Evolutionary conservation across 2,113 vertebrate genomes (phyloP), one percentile per base, ranked within the genome.

Genomic region (Eleginops maclovinus): DNA sequence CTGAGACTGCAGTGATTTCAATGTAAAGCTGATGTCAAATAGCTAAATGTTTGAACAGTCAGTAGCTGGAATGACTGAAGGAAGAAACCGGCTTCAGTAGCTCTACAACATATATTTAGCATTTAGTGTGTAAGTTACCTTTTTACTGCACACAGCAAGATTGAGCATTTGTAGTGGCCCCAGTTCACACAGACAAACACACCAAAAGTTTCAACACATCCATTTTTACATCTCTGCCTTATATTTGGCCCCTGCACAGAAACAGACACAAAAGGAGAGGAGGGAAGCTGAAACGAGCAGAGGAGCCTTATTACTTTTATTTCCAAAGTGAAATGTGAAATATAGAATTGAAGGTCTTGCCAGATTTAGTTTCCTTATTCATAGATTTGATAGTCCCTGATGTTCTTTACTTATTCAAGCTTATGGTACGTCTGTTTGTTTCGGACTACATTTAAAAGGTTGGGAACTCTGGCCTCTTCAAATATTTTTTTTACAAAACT

Each of bases 151-250:
- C 24, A 15, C 6, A 24, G 56, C 47, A 44, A 13, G 24, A 43
- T 3, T 53, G 61, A 50, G 56, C 21, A 41, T 50, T 22, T 43
- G 43, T 58, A 8, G 6, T 28, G 24, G n/a, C 14, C 13, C 2
- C 5, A 4, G 56, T 19, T 16, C 26, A 46, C 47, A 22, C 19
- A 21, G 50, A 62, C 28, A 50, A 55, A 67, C 71, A 47, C 62
- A 36, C 62, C 0, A 21, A 5, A 31, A 46, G 46, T 47, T 31
- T 21, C 47, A 66, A 43, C 49, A 49, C 24, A 6, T 28, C n/a
- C 64, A 36, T 67, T 67, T 53, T 73, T 50, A 69, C 17, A 60
- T 28, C 21, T 22, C 14, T 26, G 58, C n/a, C n/a, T n/a, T n/a
- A 19, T 7, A 14, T 65, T 41, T 22, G 36, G 7, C 47, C 53